Percentiles rank a stretch among this genome's conserved stretches.
Conservation (phyloP, 2,797 vertebrate genomes). For the Crenichthys baileyi region DNA sequence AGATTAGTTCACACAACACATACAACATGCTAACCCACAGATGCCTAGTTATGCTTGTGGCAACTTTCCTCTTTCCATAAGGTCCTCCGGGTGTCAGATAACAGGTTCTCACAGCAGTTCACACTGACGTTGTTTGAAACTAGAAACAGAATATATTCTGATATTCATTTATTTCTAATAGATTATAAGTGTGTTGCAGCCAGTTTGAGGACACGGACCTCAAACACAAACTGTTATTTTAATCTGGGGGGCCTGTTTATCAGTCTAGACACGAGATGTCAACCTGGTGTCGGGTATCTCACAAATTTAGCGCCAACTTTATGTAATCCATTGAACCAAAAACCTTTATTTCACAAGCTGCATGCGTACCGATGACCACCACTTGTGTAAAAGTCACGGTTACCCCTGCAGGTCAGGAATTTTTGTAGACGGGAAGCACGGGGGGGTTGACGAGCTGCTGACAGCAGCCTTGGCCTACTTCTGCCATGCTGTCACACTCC, state of each 20-base stretch:
- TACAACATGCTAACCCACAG: conserved; percentile 3
- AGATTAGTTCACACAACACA: conserved; percentile 10
- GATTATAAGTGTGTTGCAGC: background rate
- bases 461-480: conserved; percentile 67
- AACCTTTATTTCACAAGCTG: background rate
- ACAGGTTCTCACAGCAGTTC: background rate
- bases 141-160: background rate
- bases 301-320: conserved; percentile 16
- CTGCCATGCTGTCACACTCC: conserved; percentile 54
- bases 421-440: conserved; percentile 4
- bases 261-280: conserved; percentile 45
- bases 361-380: background rate
- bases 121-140: background rate
- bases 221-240: conserved; percentile 17
- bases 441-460: conserved; percentile 54
- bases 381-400: background rate
- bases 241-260: conserved; percentile 25
- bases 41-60: background rate
- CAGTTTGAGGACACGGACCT: background rate
- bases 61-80: background rate
- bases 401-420: conserved; percentile 27
- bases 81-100: background rate
- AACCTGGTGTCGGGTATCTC: conserved; percentile 12
- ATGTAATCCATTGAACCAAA: conserved; percentile 25
- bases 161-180: conserved; percentile 1